Conservation (phyloP, 2,888 invertebrate species). For the Protophormia terraenovae region DNA sequence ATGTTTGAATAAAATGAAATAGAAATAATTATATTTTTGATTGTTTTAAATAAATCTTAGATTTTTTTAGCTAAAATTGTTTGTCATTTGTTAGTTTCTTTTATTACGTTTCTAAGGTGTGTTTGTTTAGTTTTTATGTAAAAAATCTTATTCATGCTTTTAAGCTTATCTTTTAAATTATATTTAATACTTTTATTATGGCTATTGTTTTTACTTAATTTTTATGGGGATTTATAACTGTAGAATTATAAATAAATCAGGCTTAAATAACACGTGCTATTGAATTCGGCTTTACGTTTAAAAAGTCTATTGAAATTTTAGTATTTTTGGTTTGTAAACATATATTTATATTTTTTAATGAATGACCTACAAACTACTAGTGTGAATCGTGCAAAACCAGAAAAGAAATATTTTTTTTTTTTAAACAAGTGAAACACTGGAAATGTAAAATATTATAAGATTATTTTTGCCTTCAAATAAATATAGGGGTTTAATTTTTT, state of each 20-base stretch:
- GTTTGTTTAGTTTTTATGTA: background rate
- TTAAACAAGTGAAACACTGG: too few relatives aligned
- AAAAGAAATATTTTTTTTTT: too few relatives aligned
- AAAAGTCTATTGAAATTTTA: too few relatives aligned
- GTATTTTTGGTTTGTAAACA: too few relatives aligned
- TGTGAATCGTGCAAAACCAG: too few relatives aligned
- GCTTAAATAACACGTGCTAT: slow-evolving; percentile 23
- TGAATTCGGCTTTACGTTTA: background rate
- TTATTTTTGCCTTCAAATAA: too few relatives aligned
- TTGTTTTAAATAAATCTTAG: background rate
- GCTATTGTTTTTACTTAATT: background rate
- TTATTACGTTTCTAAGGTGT: background rate
- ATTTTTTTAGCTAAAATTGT: background rate
- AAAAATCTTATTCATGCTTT: background rate
- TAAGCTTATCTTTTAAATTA: slow-evolving; percentile 36
- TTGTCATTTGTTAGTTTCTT: background rate
- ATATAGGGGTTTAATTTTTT: too few relatives aligned
- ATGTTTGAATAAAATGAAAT: background rate
- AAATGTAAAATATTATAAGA: too few relatives aligned
- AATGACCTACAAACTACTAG: too few relatives aligned
- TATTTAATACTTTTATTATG: background rate
- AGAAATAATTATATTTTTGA: background rate
- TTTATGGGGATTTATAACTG: background rate
- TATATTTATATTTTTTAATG: too few relatives aligned
- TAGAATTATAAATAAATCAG: slow-evolving; percentile 18